A percentile compares a stretch with the other conserved stretches of the same genome.
phyloP scores from a whole-genome alignment of 2,797 vertebrate species.

The Premnoplex brunnescens region DNA sequence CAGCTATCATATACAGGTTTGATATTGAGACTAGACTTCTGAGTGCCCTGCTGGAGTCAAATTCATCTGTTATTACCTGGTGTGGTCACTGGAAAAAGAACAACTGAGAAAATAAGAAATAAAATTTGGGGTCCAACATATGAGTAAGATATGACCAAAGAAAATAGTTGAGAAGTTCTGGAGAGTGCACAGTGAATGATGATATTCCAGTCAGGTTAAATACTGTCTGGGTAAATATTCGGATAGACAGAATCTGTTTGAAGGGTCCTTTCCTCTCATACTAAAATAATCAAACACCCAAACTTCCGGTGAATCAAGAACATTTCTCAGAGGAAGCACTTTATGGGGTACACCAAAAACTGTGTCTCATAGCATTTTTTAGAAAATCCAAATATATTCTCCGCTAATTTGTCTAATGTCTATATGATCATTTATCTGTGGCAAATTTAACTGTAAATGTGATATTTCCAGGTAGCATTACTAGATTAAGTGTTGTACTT shows the following conservation, averaged over 20 bases:
- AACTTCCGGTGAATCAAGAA: neutral
- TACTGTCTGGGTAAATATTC: neutral
- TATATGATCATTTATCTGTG: conserved; percentile 59
- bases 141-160: neutral
- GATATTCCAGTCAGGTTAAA: neutral
- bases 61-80: neutral
- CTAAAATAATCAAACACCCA: neutral
- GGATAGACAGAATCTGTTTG: neutral
- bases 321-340: neutral
- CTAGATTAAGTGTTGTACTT: conserved; percentile 50
- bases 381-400: conserved; percentile 67
- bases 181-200: neutral
- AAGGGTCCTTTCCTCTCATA: neutral
- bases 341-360: conserved; percentile 57
- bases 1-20: neutral
- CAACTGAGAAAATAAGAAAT: neutral
- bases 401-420: conserved; percentile 51
- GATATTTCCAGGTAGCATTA: conserved; percentile 72
- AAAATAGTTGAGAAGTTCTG: neutral
- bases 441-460: conserved; percentile 72
- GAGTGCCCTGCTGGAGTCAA: neutral
- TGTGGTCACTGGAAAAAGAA: neutral
- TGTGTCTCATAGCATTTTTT: conserved; percentile 49
- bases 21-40: neutral
- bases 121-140: neutral